phyloP scores from a whole-genome alignment of 1,140 invertebrate species.

The Zaprionus capensis region DNA sequence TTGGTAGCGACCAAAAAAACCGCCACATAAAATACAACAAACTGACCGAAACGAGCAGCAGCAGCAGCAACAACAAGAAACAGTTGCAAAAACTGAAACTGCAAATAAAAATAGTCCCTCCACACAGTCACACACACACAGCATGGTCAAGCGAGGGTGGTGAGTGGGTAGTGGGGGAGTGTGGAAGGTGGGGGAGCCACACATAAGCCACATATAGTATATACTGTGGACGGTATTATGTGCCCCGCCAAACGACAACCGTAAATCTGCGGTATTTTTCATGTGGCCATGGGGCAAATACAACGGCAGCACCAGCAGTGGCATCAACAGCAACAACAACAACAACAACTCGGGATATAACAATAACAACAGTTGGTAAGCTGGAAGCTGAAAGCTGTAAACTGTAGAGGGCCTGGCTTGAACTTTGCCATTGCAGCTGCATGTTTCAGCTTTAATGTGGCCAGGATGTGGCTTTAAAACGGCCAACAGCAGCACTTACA shows the following conservation, averaged over 20 bases:
- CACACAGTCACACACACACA: slow-evolving; percentile 24
- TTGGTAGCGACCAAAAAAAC: slow-evolving; percentile 42
- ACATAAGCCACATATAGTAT: slow-evolving; percentile 65
- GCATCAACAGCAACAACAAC: slow-evolving; percentile 5
- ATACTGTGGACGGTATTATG: slow-evolving; percentile 49
- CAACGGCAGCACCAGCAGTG: not conserved
- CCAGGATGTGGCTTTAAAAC: slow-evolving; percentile 38
- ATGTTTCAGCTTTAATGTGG: slow-evolving; percentile 30
- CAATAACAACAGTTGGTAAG: slow-evolving; percentile 32
- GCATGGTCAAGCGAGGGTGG: not conserved
- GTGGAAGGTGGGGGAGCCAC: not conserved
- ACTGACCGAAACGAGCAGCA: slow-evolving; percentile 63
- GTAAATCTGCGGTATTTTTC: slow-evolving; percentile 80
- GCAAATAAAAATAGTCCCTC: slow-evolving; percentile 70
- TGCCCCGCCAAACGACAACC: slow-evolving; percentile 73
- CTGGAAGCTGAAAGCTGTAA: slow-evolving; percentile 47
- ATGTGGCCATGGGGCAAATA: slow-evolving; percentile 57
- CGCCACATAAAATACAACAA: slow-evolving; percentile 66
- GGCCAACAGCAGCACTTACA: not conserved
- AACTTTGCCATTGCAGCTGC: slow-evolving; percentile 34
- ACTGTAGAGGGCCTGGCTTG: slow-evolving; percentile 31
- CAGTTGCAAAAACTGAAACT: slow-evolving; percentile 75
- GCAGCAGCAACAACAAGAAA: slow-evolving; percentile 39
- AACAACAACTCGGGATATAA: slow-evolving; percentile 1
- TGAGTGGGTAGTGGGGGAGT: not conserved